phyloP scores from a whole-genome alignment of 92 coral and sea anemone species.

The Porites evermanni region DNA sequence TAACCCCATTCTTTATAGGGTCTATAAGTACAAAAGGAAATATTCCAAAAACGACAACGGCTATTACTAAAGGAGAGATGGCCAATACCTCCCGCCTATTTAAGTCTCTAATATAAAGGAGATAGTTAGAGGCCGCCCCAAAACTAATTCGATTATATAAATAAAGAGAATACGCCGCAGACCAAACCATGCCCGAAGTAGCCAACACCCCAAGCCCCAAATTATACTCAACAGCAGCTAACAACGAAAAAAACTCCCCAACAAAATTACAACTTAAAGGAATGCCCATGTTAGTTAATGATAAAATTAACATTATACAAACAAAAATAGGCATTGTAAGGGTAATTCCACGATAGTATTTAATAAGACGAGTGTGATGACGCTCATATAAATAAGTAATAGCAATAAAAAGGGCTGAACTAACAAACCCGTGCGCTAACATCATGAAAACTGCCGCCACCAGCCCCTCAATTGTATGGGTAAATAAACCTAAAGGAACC shows the following conservation, averaged over 20 bases:
- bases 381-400: conserved; percentile 85
- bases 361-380: conserved; percentile 83
- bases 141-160: conserved; percentile 81
- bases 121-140: conserved; percentile 75
- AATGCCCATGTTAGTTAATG: conserved; percentile 79
- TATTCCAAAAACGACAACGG: conserved; percentile 63
- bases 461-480: conserved; percentile 79
- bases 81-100: conserved; percentile 77
- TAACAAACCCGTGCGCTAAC: conserved; percentile 89
- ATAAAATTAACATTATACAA: conserved; percentile 70
- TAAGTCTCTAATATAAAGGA: conserved; percentile 80
- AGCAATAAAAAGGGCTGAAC: conserved; percentile 85
- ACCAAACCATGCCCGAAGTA: conserved; percentile 74
- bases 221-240: conserved; percentile 77
- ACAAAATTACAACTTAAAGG: conserved; percentile 91
- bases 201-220: conserved; percentile 72
- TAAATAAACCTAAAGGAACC: conserved; percentile 83
- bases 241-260: conserved; percentile 81
- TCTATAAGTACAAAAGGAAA: conserved; percentile 74
- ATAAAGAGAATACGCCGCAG: conserved; percentile 85
- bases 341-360: conserved; percentile 81
- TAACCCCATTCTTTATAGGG: conserved; percentile 77
- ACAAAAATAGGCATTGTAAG: conserved; percentile 84
- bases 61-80: conserved; percentile 63
- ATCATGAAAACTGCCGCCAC: conserved; percentile 81